A percentile compares a stretch with the other conserved stretches of the same genome.
These are phyloP conservation scores for Acestrorhynchus altus DNA, from an alignment of 2,797 vertebrate species.

Conservation along the genomic window DNA sequence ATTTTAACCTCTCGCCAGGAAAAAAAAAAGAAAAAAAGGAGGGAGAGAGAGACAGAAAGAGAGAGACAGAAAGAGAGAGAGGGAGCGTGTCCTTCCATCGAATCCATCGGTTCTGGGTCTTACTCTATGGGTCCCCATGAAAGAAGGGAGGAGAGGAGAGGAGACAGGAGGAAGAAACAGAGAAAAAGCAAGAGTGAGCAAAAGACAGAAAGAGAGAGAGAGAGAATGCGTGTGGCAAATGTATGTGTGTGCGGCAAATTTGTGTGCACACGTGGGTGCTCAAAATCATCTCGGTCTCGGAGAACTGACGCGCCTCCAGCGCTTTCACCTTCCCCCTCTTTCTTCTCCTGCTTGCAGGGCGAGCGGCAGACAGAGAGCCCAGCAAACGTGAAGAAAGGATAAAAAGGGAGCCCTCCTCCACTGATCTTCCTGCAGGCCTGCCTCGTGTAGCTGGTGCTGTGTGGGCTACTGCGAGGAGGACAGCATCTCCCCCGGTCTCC, in stretches of 20 bases:
- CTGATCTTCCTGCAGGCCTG: slow-evolving; percentile 8
- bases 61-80: not conserved
- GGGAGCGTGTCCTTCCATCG: slow-evolving; percentile 5
- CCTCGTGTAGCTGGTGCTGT: not conserved
- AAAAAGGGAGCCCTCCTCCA: not conserved
- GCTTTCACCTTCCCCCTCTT: not conserved
- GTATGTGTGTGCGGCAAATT: not conserved
- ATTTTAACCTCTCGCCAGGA: slow-evolving; percentile 21
- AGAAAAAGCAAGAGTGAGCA: not conserved
- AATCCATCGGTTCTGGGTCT: slow-evolving; percentile 38
- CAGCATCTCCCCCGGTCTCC: not conserved
- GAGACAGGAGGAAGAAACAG: slow-evolving; percentile 4
- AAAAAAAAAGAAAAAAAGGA: too few species aligned
- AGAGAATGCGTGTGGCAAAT: not conserved
- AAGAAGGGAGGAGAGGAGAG: not conserved
- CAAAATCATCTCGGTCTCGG: slow-evolving; percentile 27
- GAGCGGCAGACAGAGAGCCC: not conserved
- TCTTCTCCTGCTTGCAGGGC: not conserved
- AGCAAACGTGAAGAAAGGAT: slow-evolving; percentile 2
- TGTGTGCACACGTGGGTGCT: slow-evolving; percentile 5
- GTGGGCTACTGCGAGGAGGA: not conserved
- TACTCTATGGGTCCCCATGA: slow-evolving; percentile 20
- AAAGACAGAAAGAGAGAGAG: not conserved
- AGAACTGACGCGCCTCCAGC: slow-evolving; percentile 6
- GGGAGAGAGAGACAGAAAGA: too few species aligned